These are phyloP conservation scores for Psittacula derbiana DNA, from an alignment of 2,797 vertebrate species.

Conservation along the genomic window DNA sequence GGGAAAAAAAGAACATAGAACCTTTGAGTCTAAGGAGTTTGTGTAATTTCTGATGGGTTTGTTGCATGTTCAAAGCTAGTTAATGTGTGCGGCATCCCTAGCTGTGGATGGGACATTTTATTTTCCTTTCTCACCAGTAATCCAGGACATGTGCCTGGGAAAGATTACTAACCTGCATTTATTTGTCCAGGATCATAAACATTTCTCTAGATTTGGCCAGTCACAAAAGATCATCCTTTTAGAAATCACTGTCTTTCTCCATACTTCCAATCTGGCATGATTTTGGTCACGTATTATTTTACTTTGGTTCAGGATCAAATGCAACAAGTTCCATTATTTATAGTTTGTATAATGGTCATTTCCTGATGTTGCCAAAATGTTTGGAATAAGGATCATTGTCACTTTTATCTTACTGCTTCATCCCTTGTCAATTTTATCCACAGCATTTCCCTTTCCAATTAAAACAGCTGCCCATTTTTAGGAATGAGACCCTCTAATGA, in stretches of 20 bases:
- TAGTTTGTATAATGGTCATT: neutral
- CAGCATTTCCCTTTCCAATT: slow-evolving; percentile 42
- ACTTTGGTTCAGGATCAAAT: slow-evolving; percentile 17
- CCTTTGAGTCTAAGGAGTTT: neutral
- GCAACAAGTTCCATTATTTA: slow-evolving; percentile 17
- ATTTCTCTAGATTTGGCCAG: slow-evolving; percentile 35
- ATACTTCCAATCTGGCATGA: slow-evolving; percentile 21
- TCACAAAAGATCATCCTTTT: slow-evolving; percentile 29
- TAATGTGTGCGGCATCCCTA: neutral
- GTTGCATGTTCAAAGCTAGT: slow-evolving; percentile 34
- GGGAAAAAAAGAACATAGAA: neutral
- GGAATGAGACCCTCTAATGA: slow-evolving; percentile 74
- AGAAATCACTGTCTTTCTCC: slow-evolving; percentile 8
- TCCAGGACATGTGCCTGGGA: neutral
- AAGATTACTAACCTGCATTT: slow-evolving; percentile 12
- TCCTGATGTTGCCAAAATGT: neutral
- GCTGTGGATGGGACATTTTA: neutral
- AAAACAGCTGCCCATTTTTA: slow-evolving; percentile 64
- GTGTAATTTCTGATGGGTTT: neutral
- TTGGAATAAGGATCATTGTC: slow-evolving; percentile 40
- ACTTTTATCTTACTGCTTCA: slow-evolving; percentile 14
- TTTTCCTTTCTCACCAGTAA: neutral
- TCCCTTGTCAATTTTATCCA: slow-evolving; percentile 26
- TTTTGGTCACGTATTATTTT: neutral
- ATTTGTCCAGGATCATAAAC: slow-evolving; percentile 26